A percentile compares a stretch with the other conserved stretches of the same genome.
Conservation (phyloP, 2,797 vertebrate genomes). For the Glossophaga mutica region DNA sequence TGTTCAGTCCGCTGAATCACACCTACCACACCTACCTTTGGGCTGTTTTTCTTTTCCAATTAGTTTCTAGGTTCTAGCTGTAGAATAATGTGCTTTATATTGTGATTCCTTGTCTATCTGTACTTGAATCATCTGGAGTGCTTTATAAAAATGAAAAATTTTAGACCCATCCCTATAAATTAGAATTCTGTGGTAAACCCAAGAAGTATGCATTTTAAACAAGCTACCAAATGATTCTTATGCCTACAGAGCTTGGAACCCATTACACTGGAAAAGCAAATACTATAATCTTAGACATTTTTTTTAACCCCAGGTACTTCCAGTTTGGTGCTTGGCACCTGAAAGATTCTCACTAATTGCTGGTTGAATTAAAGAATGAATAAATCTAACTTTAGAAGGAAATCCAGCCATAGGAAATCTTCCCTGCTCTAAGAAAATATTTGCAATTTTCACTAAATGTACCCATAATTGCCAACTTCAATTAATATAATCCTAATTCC, state of each 20-base stretch:
- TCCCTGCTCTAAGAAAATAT: not conserved
- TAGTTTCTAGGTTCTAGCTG: not conserved
- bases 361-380: conserved; percentile 39
- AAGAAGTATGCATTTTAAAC: not conserved
- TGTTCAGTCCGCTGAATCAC: no score
- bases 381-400: conserved; percentile 43
- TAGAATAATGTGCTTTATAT: not conserved
- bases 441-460: conserved; percentile 35
- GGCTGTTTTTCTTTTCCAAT: not conserved
- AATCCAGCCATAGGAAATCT: conserved; percentile 28
- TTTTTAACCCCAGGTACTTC: not conserved
- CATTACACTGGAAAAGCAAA: not conserved
- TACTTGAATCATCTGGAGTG: not conserved
- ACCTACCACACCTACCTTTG: no score
- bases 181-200: not conserved
- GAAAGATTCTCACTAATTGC: not conserved
- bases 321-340: not conserved
- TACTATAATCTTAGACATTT: not conserved
- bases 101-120: not conserved
- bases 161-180: not conserved
- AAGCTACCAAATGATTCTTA: not conserved
- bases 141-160: not conserved
- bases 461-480: conserved; percentile 5
- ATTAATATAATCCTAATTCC: conserved; percentile 34
- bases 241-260: not conserved